phyloP scores from a whole-genome alignment of 2,113 vertebrate species.

The Leptocoma aspasia region DNA sequence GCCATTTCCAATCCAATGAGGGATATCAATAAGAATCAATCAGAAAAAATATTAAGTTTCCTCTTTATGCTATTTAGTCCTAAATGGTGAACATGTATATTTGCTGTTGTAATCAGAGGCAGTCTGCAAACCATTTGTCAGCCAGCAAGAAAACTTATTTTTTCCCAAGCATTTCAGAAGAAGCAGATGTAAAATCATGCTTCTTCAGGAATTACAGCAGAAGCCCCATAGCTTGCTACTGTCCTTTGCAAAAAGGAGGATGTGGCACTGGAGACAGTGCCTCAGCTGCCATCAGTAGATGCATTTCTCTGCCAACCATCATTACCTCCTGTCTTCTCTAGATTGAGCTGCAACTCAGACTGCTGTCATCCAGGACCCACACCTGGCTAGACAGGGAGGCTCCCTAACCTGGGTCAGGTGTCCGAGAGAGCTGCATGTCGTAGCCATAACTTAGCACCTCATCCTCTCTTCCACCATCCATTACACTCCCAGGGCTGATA shows the following conservation, averaged over 20 bases:
- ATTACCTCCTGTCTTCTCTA: constrained; percentile 64
- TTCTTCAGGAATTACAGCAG: neutral
- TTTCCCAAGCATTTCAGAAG: constrained; percentile 21
- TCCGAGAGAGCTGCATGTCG: constrained; percentile 57
- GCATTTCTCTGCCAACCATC: constrained; percentile 46
- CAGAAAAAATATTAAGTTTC: neutral
- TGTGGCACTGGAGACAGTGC: neutral
- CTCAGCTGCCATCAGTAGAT: neutral
- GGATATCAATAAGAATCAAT: neutral
- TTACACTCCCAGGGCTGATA: constrained; percentile 8
- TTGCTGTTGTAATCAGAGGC: neutral
- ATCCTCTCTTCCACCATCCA: constrained; percentile 22
- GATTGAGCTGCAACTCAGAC: constrained; percentile 61
- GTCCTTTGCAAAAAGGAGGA: neutral
- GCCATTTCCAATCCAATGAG: neutral
- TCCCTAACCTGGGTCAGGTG: constrained; percentile 47
- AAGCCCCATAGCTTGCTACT: neutral
- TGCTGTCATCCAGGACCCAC: constrained; percentile 56
- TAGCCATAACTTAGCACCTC: constrained; percentile 8
- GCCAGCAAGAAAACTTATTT: neutral
- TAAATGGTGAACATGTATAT: neutral
- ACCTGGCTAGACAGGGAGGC: constrained; percentile 63
- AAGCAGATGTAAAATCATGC: neutral
- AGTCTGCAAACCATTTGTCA: neutral
- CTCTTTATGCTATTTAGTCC: neutral